Evolutionary conservation across 2,888 invertebrate genomes (phyloP).

Genomic region (Zonitis immaculata): DNA sequence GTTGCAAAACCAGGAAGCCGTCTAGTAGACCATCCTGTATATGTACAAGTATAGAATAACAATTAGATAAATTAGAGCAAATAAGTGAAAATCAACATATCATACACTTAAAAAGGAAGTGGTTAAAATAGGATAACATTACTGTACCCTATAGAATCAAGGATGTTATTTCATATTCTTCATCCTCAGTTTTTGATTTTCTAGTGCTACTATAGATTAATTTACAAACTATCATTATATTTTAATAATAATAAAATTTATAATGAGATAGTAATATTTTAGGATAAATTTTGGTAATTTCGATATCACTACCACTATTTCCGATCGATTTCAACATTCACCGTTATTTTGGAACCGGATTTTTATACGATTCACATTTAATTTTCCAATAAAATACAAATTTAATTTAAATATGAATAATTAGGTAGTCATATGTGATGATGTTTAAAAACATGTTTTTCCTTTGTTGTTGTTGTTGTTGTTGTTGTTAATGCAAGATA

Average conservation of each 20-base stretch:
- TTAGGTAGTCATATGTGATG: background rate
- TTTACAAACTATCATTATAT: background rate
- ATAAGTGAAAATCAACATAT: too few relatives aligned
- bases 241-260: too few relatives aligned
- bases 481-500: background rate
- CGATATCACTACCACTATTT: background rate
- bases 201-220: background rate
- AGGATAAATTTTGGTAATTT: background rate
- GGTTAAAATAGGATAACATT: conserved; percentile 13
- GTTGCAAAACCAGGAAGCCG: too few relatives aligned
- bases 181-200: conserved; percentile 6
- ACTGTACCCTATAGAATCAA: conserved; percentile 11
- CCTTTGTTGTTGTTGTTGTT: too few relatives aligned
- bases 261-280: too few relatives aligned
- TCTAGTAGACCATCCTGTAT: too few relatives aligned
- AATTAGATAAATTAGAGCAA: too few relatives aligned
- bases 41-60: too few relatives aligned
- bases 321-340: background rate
- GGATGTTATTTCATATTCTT: conserved; percentile 20
- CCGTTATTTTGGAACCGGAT: background rate
- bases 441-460: background rate
- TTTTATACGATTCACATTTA: too few relatives aligned
- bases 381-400: too few relatives aligned
- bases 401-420: too few relatives aligned
- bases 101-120: conserved; percentile 8